Conservation (phyloP, 2,888 invertebrate species). For the Arrhopalites spinosus region DNA sequence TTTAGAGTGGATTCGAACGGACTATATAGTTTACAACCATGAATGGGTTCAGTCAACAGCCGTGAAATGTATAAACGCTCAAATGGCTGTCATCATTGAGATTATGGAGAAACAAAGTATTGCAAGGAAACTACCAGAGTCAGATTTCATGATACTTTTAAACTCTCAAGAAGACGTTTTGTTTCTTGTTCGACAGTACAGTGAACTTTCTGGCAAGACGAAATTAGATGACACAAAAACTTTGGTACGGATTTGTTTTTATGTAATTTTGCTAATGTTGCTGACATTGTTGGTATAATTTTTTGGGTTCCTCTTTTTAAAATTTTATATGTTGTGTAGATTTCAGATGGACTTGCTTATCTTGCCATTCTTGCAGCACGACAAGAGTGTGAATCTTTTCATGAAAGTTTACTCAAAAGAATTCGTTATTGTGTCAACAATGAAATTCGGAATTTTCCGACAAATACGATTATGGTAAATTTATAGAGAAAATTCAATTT, state of each 20-base stretch:
- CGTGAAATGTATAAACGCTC: slow-evolving; percentile 10
- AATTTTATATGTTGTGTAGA: not conserved
- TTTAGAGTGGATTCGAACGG: slow-evolving; percentile 26
- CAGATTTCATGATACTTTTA: not conserved
- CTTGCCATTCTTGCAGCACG: slow-evolving; percentile 10
- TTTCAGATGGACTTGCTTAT: not conserved
- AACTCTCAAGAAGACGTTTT: not conserved
- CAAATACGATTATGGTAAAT: slow-evolving; percentile 18
- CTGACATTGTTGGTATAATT: too few species aligned
- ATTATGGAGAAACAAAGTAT: not conserved
- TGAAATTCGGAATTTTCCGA: slow-evolving; percentile 25
- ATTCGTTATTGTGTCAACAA: slow-evolving; percentile 11
- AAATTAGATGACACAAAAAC: not conserved
- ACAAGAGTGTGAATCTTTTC: not conserved
- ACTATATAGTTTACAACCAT: slow-evolving; percentile 14
- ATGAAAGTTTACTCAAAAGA: slow-evolving; percentile 18
- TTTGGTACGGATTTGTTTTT: not conserved
- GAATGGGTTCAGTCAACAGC: slow-evolving; percentile 31
- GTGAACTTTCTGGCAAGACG: not conserved
- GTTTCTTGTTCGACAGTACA: slow-evolving; percentile 17
- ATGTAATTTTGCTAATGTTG: not conserved
- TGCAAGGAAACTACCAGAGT: not conserved
- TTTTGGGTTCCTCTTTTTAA: not conserved
- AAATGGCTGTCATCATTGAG: not conserved
- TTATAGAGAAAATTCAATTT: not conserved